Percentiles rank a stretch among this genome's conserved stretches.
These are phyloP conservation scores for Microctenopoma stevenorrisi DNA, from an alignment of 2,797 vertebrate species.

Conservation along the genomic window DNA sequence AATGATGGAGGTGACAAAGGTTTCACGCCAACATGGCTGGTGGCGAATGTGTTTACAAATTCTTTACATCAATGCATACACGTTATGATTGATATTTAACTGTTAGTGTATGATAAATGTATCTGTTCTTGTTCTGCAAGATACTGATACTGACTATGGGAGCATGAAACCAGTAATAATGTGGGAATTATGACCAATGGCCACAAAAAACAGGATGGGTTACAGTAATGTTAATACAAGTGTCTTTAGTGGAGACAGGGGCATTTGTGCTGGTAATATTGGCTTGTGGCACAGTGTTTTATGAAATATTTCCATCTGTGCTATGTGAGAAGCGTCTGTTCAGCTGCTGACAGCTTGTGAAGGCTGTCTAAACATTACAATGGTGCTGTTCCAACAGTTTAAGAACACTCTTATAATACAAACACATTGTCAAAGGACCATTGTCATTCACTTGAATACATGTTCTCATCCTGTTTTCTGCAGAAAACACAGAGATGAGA, in stretches of 20 bases:
- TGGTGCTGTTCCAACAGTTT: constrained; percentile 24
- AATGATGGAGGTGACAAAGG: no score
- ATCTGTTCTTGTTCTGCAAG: background rate
- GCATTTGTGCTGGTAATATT: constrained; percentile 31
- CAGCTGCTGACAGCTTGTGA: constrained; percentile 39
- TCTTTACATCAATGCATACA: no score
- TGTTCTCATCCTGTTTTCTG: constrained; percentile 15
- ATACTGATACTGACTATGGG: no score
- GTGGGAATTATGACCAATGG: background rate
- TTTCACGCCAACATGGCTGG: no score
- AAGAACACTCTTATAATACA: constrained; percentile 18
- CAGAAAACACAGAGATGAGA: constrained; percentile 7
- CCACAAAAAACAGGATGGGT: background rate
- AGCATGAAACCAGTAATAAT: background rate
- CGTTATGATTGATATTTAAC: no score
- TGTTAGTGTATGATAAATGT: no score
- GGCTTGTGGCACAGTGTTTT: constrained; percentile 18
- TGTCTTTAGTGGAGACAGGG: constrained; percentile 14
- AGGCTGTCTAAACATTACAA: constrained; percentile 31
- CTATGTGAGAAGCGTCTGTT: constrained; percentile 46
- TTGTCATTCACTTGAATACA: constrained; percentile 8
- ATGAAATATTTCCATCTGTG: constrained; percentile 51
- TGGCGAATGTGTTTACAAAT: no score
- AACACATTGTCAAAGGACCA: constrained; percentile 10
- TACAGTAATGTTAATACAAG: background rate